phyloP scores from a whole-genome alignment of 2,797 vertebrate genomes.

The Acipenser oxyrinchus region DNA sequence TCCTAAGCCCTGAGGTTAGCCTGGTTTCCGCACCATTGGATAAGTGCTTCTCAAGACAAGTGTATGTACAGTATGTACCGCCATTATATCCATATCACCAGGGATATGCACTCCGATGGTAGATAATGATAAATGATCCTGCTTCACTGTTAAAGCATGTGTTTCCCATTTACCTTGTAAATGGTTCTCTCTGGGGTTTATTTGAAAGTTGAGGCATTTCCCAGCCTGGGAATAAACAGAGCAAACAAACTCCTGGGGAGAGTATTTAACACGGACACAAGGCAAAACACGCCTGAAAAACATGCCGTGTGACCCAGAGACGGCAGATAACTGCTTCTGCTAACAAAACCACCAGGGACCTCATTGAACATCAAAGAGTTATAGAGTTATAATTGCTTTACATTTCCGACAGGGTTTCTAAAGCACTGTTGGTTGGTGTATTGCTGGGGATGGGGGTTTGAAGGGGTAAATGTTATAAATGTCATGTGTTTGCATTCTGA shows the following conservation, averaged over 20 bases:
- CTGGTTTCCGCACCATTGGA: too few species aligned
- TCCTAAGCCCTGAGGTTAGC: too few species aligned
- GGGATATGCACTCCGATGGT: too few species aligned
- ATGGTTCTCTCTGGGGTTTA: background rate
- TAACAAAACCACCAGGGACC: constrained; percentile 1
- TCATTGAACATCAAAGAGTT: background rate
- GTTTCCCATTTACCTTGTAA: background rate
- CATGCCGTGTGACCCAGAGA: background rate
- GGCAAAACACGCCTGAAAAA: constrained; percentile 2
- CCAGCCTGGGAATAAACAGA: background rate
- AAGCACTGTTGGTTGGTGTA: background rate
- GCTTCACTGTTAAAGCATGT: too few species aligned
- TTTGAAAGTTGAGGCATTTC: background rate
- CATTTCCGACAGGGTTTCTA: background rate
- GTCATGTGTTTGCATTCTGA: background rate
- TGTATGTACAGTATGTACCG: too few species aligned
- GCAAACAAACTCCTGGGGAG: background rate
- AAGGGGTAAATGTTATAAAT: background rate
- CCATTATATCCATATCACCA: too few species aligned
- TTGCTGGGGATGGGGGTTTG: background rate
- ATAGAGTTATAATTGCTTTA: constrained; percentile 1
- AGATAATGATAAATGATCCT: too few species aligned
- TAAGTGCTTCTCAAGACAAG: too few species aligned
- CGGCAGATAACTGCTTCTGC: background rate
- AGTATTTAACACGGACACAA: constrained; percentile 7